Base-by-base conservation (phyloP, 2,888 invertebrate genomes). In the Dastarcus helophoroides region DNA sequence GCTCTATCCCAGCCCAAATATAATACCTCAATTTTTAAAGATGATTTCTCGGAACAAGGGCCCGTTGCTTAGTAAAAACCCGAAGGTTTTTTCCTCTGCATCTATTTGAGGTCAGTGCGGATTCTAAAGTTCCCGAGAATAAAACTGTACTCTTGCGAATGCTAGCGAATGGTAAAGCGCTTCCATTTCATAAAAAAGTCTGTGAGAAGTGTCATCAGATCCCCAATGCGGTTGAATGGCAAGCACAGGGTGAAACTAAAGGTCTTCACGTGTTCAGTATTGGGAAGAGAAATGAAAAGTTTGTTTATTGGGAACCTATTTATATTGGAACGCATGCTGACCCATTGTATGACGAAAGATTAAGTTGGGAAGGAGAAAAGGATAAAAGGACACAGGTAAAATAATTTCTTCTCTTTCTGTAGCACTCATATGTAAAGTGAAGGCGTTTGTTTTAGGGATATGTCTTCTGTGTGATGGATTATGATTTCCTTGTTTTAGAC, bases 401-500 rank as follows among this genome's bases (percentile, higher is more conserved):
- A 19, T 19, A 7, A 19, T 19, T 19, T 19, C 19, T n/a, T n/a
- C n/a, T n/a, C n/a, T n/a, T n/a, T n/a, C n/a, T n/a, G n/a, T n/a
- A n/a, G n/a, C n/a, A n/a, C n/a, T n/a, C n/a, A n/a, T n/a, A n/a
- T n/a, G n/a, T n/a, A n/a, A n/a, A n/a, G n/a, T n/a, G n/a, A n/a
- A n/a, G n/a, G n/a, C n/a, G 5, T 23, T 9, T 33, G n/a, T 48
- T 48, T 31, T 69, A 90, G 89, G 90, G 89, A 43, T 91, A 88
- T 62, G 76, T 84, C 32, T 71, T 91, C 39, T 91, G 91, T 62
- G 84, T 88, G 14, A 67, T 85, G 57, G 82, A 90, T 61, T 91
- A 91, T 62, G 88, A 91, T 55, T 90, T 91, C 58, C 79, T 88
- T 62, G 88, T 91, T 48, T 63, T 91, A 53, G 86, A 91, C 65